These are phyloP conservation scores for Trinorchestia longiramus DNA, from an alignment of 1,140 invertebrate genomes.

Conservation along the genomic window DNA sequence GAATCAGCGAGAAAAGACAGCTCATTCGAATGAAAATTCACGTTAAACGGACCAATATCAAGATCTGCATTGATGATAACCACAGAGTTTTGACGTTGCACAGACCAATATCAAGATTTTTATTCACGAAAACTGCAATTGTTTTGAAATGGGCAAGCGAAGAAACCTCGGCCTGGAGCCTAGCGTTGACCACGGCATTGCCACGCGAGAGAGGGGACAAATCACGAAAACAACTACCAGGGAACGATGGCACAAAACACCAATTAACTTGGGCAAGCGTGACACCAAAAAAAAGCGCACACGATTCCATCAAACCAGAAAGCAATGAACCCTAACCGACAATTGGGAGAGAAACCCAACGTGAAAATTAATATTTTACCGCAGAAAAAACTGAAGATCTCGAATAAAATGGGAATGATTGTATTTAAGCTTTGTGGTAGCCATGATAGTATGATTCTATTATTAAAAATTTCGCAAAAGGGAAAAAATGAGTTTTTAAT, in stretches of 20 bases:
- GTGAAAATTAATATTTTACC: background rate
- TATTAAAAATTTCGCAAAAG: background rate
- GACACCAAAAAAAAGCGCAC: background rate
- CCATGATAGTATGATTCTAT: background rate
- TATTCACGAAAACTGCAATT: background rate
- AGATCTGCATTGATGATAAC: background rate
- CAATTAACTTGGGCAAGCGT: background rate
- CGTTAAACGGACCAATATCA: background rate
- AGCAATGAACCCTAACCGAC: background rate
- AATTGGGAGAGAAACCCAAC: background rate
- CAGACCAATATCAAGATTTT: background rate
- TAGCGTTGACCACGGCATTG: background rate
- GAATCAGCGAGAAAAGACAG: background rate
- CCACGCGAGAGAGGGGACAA: background rate
- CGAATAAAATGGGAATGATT: background rate
- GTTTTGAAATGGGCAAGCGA: background rate
- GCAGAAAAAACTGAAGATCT: background rate
- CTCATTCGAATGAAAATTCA: background rate
- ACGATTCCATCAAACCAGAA: background rate
- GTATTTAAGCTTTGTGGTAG: background rate
- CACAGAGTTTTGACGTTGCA: background rate
- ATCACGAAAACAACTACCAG: background rate
- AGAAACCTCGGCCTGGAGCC: background rate
- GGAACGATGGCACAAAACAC: background rate
- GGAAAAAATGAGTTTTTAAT: background rate